A percentile compares a stretch with the other conserved stretches of the same genome.
These are phyloP conservation scores for Sialia sialis DNA, from an alignment of 2,113 vertebrate species.

Conservation along the genomic window DNA sequence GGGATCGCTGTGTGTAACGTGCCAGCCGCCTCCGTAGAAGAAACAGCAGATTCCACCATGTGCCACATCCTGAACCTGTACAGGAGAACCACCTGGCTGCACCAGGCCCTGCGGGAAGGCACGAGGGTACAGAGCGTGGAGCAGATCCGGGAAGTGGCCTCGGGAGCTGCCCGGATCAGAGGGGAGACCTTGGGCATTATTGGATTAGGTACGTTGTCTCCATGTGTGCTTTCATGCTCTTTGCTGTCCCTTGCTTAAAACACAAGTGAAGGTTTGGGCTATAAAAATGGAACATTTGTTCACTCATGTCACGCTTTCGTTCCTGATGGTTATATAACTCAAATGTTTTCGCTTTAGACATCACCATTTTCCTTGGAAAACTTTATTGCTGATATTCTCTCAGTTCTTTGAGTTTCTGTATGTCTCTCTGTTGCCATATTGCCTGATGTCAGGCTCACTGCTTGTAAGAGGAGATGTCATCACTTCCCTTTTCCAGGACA, in stretches of 20 bases:
- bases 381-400: background rate
- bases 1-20: slow-evolving; percentile 98
- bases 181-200: slow-evolving; percentile 98
- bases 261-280: background rate
- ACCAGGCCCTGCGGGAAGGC: slow-evolving; percentile 94
- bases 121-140: slow-evolving; percentile 94
- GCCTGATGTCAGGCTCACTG: background rate
- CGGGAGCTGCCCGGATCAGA: slow-evolving; percentile 92
- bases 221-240: rapidly evolving
- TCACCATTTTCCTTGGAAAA: background rate
- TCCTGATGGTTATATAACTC: background rate
- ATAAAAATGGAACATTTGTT: background rate
- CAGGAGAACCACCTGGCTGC: slow-evolving; percentile 95
- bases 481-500: background rate
- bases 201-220: slow-evolving; percentile 77
- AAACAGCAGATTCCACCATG: slow-evolving; percentile 94
- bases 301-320: rapidly evolving
- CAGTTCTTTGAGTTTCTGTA: background rate
- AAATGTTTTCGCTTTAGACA: background rate
- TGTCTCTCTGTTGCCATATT: background rate
- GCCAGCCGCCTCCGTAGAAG: slow-evolving; percentile 95
- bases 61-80: slow-evolving; percentile 98
- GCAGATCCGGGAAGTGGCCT: slow-evolving; percentile 96
- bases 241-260: rapidly evolving
- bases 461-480: background rate